Conservation (phyloP, 2,888 invertebrate genomes). For the Tachina lurida region DNA sequence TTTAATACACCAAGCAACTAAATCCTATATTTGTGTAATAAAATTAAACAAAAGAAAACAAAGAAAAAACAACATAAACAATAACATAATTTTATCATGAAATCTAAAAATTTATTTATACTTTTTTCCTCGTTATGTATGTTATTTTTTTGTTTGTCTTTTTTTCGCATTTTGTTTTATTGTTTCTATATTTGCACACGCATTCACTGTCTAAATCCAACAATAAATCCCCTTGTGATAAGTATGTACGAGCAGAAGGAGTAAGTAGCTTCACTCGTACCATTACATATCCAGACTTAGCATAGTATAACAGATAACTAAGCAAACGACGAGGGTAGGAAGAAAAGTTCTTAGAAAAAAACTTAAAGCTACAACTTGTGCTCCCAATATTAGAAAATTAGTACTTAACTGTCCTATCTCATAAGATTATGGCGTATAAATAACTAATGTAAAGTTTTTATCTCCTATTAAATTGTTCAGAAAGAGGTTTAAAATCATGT, state of each 20-base stretch:
- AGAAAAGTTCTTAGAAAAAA: not conserved
- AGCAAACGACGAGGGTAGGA: not conserved
- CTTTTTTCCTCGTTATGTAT: slow-evolving; percentile 7
- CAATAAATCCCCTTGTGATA: slow-evolving; percentile 45
- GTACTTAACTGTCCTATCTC: too few relatives aligned
- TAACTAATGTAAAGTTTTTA: too few relatives aligned
- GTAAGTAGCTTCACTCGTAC: not conserved
- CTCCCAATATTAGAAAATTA: too few relatives aligned
- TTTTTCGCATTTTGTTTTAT: slow-evolving; percentile 30
- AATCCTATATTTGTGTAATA: slow-evolving; percentile 16
- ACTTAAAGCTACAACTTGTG: not conserved
- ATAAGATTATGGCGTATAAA: too few relatives aligned
- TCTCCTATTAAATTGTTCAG: too few relatives aligned
- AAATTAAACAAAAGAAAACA: slow-evolving; percentile 25
- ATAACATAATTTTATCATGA: slow-evolving; percentile 58
- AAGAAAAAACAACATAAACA: slow-evolving; percentile 5
- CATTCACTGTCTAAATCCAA: slow-evolving; percentile 45
- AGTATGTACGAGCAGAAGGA: not conserved
- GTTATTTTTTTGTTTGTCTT: not conserved
- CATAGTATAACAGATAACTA: not conserved
- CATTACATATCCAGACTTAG: not conserved
- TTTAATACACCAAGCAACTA: slow-evolving; percentile 7
- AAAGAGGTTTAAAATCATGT: too few relatives aligned
- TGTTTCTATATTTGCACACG: slow-evolving; percentile 56
- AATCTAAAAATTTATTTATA: slow-evolving; percentile 65